These are phyloP conservation scores for Lingula anatina DNA, from an alignment of 2,888 invertebrate genomes.

Conservation along the genomic window DNA sequence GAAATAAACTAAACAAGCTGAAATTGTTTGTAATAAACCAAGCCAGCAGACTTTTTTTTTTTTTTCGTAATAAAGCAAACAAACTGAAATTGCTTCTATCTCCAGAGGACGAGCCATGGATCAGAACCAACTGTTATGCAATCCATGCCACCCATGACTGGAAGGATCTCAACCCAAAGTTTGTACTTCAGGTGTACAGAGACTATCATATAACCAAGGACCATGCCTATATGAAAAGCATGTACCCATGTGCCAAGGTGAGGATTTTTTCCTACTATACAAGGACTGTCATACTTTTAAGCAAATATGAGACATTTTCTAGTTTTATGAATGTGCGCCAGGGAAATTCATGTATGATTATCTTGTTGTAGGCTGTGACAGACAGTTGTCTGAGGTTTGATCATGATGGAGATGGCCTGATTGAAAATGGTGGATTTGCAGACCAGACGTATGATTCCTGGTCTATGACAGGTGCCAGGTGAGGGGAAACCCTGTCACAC, in stretches of 20 bases:
- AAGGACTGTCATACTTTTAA: too few relatives aligned
- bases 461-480: conserved; percentile 89
- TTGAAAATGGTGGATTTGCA: conserved; percentile 70
- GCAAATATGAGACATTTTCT: too few relatives aligned
- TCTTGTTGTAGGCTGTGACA: conserved; percentile 33
- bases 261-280: too few relatives aligned
- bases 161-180: conserved; percentile 90
- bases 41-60: too few relatives aligned
- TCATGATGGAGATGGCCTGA: conserved; percentile 77
- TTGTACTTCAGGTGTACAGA: conserved; percentile 76
- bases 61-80: too few relatives aligned
- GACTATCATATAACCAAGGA: conserved; percentile 68
- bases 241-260: conserved; percentile 59
- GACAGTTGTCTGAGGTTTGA: conserved; percentile 43
- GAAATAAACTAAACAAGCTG: too few relatives aligned
- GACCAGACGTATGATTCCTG: conserved; percentile 93
- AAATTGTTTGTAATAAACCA: too few relatives aligned
- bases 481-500: too few relatives aligned
- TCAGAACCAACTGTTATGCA: conserved; percentile 77
- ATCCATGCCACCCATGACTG: conserved; percentile 88
- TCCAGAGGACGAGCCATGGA: conserved; percentile 71
- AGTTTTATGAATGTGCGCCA: too few relatives aligned
- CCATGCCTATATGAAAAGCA: conserved; percentile 56
- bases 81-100: too few relatives aligned
- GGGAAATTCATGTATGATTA: conserved; percentile 3